Base-by-base conservation (phyloP, 2,888 invertebrate species). In the Chorisops tibialis region DNA sequence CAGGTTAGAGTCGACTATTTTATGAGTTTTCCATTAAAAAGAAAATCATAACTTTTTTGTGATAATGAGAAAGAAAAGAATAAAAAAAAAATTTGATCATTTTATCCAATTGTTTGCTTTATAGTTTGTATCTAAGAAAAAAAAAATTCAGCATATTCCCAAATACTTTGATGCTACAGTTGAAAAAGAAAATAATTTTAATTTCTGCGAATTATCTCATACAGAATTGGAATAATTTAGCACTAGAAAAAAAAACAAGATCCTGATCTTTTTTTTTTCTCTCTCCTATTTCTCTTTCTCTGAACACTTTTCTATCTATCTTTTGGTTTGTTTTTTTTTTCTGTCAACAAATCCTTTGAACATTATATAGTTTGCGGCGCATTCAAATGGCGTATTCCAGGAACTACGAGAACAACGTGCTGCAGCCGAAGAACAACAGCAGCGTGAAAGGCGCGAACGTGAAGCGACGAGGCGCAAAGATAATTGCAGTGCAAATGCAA, bases 401-500 rank as follows among this genome's bases (percentile, higher is more conserved):
- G 87, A 94, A 87, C 85, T 93, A 77, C 91, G 93, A 87, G 94
- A 95, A 79, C 91, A 94, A 79, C 90, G 91, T 75, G 80, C 81
- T 69, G 83, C 87, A 69, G 85, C 89, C 76, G 89, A 89, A 74
- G 88, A 91, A 75, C 90, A 91, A 75, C 82, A 89, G 70, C 85
- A 89, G 76, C 78, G 86, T 63, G 83, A 87, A 71, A 91, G 93
- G 77, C 84, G 92, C 66, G 92, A 93, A 71, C 83, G 91, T 68
- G 93, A 94, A 73, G 88, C 90, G 68, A 87, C 91, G 74, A 93
- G 94, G 80, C 95, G 96, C 78, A 93, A 95, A 79, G 94, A 94
- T 75, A 94, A 95, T 77, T 93, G 94, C 81, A 95, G 95, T 80
- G 96, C 96, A 61, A 90, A 95, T 73, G 96, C 97, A 68, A 96